Percentiles rank a stretch among this genome's conserved stretches.
Evolutionary conservation across 1,140 invertebrate genomes (phyloP).

Genomic region (Drosophila obscura): DNA sequence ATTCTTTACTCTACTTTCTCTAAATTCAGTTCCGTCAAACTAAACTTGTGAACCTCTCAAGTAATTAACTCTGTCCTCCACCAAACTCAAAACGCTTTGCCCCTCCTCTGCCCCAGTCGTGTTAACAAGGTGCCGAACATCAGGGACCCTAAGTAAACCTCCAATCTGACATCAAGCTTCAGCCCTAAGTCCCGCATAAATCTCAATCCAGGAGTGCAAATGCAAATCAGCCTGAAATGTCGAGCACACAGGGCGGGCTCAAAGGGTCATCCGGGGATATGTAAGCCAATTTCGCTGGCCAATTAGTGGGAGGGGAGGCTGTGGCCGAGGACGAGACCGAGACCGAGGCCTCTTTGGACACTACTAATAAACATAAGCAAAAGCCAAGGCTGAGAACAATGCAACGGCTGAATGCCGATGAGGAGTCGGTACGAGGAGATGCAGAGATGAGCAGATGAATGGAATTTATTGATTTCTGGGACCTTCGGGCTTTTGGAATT

Average conservation of each 20-base stretch:
- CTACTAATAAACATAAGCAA: slow-evolving; percentile 46
- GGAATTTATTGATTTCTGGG: slow-evolving; percentile 35
- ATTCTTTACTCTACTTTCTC: too few relatives aligned
- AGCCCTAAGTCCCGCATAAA: slow-evolving; percentile 3
- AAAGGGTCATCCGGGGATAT: slow-evolving; percentile 3
- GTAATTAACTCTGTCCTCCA: slow-evolving; percentile 24
- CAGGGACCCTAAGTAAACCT: slow-evolving; percentile 6
- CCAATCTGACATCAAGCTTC: not conserved
- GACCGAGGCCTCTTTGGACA: not conserved
- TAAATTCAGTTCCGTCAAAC: too few relatives aligned
- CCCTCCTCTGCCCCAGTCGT: slow-evolving; percentile 1
- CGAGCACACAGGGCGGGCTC: not conserved
- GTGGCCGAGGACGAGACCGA: too few relatives aligned
- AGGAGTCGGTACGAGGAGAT: not conserved
- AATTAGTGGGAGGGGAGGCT: slow-evolving; percentile 16
- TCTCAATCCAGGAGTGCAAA: slow-evolving; percentile 25
- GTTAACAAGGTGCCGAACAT: slow-evolving; percentile 44
- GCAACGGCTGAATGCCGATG: not conserved
- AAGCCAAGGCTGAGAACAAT: slow-evolving; percentile 20
- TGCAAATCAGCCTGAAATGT: slow-evolving; percentile 34
- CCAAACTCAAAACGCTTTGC: slow-evolving; percentile 18
- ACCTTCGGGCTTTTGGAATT: slow-evolving; percentile 22
- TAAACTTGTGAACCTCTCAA: slow-evolving; percentile 17
- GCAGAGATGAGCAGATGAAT: slow-evolving; percentile 9
- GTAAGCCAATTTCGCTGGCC: slow-evolving; percentile 36